Percentiles rank a stretch among this genome's conserved stretches.
Conservation (phyloP, 2,113 vertebrate genomes). For the Psilopsiagon aymara region DNA sequence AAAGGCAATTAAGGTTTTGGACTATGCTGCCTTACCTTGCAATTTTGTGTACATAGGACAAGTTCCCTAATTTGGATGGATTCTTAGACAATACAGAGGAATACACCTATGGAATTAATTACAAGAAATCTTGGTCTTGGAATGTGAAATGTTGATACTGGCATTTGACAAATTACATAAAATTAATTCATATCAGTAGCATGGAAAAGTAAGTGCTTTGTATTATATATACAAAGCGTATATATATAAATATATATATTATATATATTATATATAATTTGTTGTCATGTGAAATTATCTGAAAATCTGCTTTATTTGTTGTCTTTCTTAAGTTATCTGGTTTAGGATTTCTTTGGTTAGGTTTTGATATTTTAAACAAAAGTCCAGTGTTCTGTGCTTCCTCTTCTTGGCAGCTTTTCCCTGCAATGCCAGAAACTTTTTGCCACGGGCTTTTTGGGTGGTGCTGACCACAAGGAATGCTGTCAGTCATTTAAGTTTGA, state of each 20-base stretch:
- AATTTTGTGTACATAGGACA: not conserved
- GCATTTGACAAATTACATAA: not conserved
- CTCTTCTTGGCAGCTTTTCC: constrained; percentile 7
- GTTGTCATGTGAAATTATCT: not conserved
- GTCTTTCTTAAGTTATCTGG: not conserved
- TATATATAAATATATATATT: too few relatives aligned
- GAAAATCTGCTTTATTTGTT: constrained; percentile 21
- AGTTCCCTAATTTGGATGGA: not conserved
- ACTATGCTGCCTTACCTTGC: not conserved
- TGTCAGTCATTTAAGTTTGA: not conserved
- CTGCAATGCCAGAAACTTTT: not conserved
- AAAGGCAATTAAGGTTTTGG: not conserved
- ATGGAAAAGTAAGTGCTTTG: not conserved
- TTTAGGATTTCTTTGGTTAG: not conserved
- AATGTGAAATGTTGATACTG: not conserved
- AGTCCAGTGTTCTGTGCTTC: not conserved
- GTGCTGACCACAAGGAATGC: not conserved
- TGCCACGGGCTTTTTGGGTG: not conserved
- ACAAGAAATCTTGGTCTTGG: not conserved
- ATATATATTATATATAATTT: too few relatives aligned
- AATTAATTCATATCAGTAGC: not conserved
- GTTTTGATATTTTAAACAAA: constrained; percentile 15
- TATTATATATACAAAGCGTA: not conserved
- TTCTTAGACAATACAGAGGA: not conserved
- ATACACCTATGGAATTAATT: not conserved